Evolutionary conservation across 2,797 vertebrate genomes (phyloP), one percentile per base, ranked within the genome.

Genomic region (Galagoides demidoff): DNA sequence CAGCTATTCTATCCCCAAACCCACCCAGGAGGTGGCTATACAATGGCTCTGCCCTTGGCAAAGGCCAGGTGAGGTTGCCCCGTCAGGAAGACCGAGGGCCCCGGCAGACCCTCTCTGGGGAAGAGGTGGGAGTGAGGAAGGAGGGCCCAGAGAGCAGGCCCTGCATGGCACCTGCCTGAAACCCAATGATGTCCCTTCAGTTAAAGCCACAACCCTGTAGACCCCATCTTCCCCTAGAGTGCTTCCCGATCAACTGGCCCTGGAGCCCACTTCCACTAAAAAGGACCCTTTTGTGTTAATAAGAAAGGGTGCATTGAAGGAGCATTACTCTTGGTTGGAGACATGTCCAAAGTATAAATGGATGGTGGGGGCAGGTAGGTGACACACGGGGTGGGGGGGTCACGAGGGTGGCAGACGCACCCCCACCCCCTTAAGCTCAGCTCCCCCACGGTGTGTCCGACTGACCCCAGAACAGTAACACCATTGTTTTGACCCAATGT

Each of bases 401-500:
- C 82, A 52, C 87, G 20, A 16, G 61, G 92, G 43, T 3, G 45
- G 59, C 88, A 85, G 85, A 25, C 3, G 2, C 52, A 29, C 5
- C 11, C 70, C 43, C 82, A 31, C 83, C 77, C 45, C 76, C 84
- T 73, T 16, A 52, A 31, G 87, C 90, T 49, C 59, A 1, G 90
- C 2, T 76, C 64, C 77, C 93, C 85, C 70, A 81, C 66, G 14
- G 78, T 8, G 79, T 6, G 7, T 82, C 78, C 0, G 0, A 89
- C 16, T 66, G 89, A 96, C 96, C 90, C 92, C 71, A 39, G 94
- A 96, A 98, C 97, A 98, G 94, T 93, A 22, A 81, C 64, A 92
- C 94, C 88, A 97, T 97, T 97, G 97, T 98, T 95, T 92, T 70
- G 85, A 85, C 87, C 77, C 71, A n/a, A 85, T 94, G 86, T 2